phyloP scores from a whole-genome alignment of 2,113 vertebrate genomes.

The Plotosus lineatus region DNA sequence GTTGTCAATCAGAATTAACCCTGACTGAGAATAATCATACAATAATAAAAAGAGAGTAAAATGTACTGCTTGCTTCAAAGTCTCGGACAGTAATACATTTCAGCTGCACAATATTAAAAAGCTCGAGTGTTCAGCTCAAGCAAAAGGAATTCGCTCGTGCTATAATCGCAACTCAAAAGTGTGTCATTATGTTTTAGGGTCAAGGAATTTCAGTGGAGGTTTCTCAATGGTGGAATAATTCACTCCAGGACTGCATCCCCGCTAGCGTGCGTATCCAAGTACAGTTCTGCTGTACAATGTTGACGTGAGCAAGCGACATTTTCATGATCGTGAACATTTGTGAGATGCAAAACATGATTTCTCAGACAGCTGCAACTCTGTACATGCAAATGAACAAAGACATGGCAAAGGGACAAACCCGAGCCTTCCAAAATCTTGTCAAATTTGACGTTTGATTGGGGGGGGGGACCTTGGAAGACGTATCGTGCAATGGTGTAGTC shows the following conservation, averaged over 20 bases:
- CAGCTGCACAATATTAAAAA: conserved; percentile 11
- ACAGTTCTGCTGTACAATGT: background rate
- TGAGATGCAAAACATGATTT: background rate
- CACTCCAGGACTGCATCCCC: background rate
- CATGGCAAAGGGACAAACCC: background rate
- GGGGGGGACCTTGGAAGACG: no score
- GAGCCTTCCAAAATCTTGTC: no score
- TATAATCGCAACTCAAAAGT: background rate
- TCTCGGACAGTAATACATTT: background rate
- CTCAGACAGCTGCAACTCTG: background rate
- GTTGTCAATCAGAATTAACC: background rate
- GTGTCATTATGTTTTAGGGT: background rate
- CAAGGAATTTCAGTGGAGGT: background rate
- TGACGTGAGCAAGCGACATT: background rate
- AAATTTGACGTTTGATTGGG: no score
- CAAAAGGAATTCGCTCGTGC: background rate
- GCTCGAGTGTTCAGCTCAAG: background rate
- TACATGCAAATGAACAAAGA: background rate
- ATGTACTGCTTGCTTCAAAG: background rate
- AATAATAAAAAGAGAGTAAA: background rate
- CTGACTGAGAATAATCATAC: background rate
- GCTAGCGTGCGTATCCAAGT: background rate
- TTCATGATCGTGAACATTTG: background rate
- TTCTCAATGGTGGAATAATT: background rate
- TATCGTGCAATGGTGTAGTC: background rate